phyloP scores from a whole-genome alignment of 1,140 invertebrate genomes.

The Pseudomyrmex concolor region DNA sequence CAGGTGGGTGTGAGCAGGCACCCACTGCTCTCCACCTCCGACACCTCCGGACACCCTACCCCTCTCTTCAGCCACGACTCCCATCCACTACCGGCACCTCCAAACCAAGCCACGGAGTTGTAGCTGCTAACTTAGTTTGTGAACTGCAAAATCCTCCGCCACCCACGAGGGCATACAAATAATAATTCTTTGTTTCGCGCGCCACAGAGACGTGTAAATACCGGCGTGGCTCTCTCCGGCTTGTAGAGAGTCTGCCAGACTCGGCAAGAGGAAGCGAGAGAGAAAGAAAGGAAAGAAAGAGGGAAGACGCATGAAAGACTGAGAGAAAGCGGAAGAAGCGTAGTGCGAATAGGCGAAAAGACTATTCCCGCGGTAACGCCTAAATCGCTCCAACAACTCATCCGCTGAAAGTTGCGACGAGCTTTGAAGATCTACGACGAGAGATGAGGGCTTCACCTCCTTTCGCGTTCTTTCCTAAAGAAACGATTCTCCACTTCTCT shows the following conservation, averaged over 20 bases:
- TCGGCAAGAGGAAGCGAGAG: constrained; percentile 20
- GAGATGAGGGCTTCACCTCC: constrained; percentile 54
- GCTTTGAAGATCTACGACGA: constrained; percentile 81
- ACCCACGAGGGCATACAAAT: constrained; percentile 82
- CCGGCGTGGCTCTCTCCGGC: constrained; percentile 72
- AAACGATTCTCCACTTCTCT: constrained; percentile 56
- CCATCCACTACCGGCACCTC: constrained; percentile 51
- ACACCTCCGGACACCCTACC: constrained; percentile 60
- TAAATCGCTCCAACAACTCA: constrained; percentile 85
- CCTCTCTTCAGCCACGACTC: constrained; percentile 49
- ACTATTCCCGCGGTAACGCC: constrained; percentile 80
- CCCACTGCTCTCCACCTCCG: constrained; percentile 39
- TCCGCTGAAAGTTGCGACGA: constrained; percentile 83
- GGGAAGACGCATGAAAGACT: constrained; percentile 49
- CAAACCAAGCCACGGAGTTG: constrained; percentile 73
- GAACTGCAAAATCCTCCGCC: constrained; percentile 83
- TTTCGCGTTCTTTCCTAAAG: constrained; percentile 50
- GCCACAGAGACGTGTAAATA: constrained; percentile 83
- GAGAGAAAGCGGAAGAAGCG: constrained; percentile 55
- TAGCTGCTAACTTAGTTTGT: constrained; percentile 83
- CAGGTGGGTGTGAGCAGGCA: constrained; percentile 12
- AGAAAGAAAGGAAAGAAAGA: constrained; percentile 55
- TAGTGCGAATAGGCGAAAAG: constrained; percentile 74
- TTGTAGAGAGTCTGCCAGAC: constrained; percentile 66
- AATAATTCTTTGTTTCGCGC: constrained; percentile 85